A percentile compares a stretch with the other conserved stretches of the same genome.
phyloP scores from a whole-genome alignment of 2,113 vertebrate species.

The Ptilonorhynchus violaceus region DNA sequence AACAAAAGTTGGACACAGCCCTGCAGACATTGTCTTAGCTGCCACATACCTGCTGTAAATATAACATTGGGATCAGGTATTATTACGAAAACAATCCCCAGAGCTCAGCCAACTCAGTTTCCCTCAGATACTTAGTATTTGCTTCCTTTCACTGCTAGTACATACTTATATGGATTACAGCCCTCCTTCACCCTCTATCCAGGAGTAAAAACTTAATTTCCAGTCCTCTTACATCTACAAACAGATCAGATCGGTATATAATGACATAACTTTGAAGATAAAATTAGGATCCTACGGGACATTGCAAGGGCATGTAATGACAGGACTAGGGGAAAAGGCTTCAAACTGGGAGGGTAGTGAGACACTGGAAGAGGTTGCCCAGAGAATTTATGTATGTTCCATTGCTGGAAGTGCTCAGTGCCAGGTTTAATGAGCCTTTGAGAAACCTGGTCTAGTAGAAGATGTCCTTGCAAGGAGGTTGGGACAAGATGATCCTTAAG shows the following conservation, averaged over 20 bases:
- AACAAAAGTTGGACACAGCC: neutral
- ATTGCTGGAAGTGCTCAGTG: neutral
- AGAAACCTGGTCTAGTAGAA: neutral
- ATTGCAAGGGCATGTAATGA: neutral
- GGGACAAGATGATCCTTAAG: neutral
- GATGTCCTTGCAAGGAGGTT: neutral
- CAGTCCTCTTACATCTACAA: neutral
- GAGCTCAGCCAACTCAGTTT: neutral
- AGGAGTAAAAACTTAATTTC: neutral
- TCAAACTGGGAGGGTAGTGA: neutral
- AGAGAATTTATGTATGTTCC: neutral
- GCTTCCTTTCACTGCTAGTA: neutral
- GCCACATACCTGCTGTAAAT: neutral
- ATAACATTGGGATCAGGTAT: neutral
- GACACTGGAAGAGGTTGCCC: neutral
- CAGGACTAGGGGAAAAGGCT: neutral
- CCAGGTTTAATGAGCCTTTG: neutral
- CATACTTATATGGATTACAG: neutral
- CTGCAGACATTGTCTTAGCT: neutral
- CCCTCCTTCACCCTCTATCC: neutral
- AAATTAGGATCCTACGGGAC: neutral
- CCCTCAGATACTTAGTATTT: neutral
- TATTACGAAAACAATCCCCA: neutral
- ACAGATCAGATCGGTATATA: neutral
- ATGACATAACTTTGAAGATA: neutral